phyloP scores from a whole-genome alignment of 1,140 invertebrate species.

The Euura saliciscinereae region DNA sequence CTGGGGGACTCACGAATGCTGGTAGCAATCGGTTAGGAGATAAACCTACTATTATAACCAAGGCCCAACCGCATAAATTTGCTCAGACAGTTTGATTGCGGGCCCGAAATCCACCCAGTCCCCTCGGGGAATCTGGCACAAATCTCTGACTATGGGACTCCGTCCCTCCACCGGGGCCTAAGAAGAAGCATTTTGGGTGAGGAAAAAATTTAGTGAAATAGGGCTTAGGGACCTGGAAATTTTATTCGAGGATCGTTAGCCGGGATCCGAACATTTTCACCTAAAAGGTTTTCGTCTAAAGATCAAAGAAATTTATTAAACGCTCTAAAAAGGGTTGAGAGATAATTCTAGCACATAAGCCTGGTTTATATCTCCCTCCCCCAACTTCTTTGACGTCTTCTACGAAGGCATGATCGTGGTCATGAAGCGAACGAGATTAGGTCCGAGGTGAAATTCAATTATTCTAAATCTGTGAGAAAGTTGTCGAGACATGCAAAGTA shows the following conservation, averaged over 20 bases:
- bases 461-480: too few relatives aligned
- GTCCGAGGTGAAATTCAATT: too few relatives aligned
- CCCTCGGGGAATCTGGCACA: constrained; percentile 4
- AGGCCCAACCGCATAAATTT: constrained; percentile 7
- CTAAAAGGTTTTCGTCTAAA: too few relatives aligned
- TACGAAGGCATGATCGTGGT: too few relatives aligned
- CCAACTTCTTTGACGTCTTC: too few relatives aligned
- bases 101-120: constrained; percentile 2
- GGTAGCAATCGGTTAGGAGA: constrained; percentile 5
- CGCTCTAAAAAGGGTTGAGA: background rate
- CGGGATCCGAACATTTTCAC: background rate
- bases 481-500: too few relatives aligned
- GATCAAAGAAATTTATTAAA: background rate
- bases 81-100: constrained; percentile 5
- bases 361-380: background rate
- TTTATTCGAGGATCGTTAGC: constrained; percentile 1
- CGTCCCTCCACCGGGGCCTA: background rate
- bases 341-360: background rate
- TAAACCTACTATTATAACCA: constrained; percentile 5
- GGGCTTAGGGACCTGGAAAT: background rate
- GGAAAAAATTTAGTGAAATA: background rate
- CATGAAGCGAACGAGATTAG: too few relatives aligned
- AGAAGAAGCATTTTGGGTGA: too few relatives aligned
- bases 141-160: constrained; percentile 1
- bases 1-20: constrained; percentile 1